Evolutionary conservation across 1,140 invertebrate genomes (phyloP).

Genomic region (Drosophila paulistorum): DNA sequence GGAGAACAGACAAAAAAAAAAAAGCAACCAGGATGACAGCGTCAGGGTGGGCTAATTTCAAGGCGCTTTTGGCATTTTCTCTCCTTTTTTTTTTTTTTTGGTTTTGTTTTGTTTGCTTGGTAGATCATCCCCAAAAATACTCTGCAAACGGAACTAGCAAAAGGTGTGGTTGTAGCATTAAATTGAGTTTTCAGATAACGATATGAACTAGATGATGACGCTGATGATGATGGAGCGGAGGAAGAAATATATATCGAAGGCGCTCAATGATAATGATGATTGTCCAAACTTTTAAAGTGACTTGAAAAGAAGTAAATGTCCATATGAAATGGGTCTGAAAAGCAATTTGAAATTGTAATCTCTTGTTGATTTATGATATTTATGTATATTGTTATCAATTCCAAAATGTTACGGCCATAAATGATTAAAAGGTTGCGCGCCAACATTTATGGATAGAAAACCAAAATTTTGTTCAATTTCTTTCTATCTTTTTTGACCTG

Average conservation of each 20-base stretch:
- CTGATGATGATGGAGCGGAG: not conserved
- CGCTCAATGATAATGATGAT: slow-evolving; percentile 16
- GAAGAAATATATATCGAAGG: not conserved
- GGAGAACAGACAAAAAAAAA: slow-evolving; percentile 4
- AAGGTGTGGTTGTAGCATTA: slow-evolving; percentile 64
- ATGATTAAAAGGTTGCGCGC: not conserved
- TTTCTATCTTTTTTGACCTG: no score
- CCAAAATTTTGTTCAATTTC: no score
- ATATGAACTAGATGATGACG: slow-evolving; percentile 27
- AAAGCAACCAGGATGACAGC: slow-evolving; percentile 8
- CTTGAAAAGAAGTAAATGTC: slow-evolving; percentile 16
- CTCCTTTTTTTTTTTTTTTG: slow-evolving; percentile 15
- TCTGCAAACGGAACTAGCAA: slow-evolving; percentile 52
- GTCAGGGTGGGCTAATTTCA: slow-evolving; percentile 47
- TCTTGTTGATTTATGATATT: slow-evolving; percentile 2
- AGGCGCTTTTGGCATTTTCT: slow-evolving; percentile 29
- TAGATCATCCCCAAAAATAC: slow-evolving; percentile 43
- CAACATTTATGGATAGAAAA: no score
- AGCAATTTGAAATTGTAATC: slow-evolving; percentile 10
- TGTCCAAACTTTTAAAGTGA: slow-evolving; percentile 37
- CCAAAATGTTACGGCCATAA: not conserved
- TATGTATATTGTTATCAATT: slow-evolving; percentile 6
- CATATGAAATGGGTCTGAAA: slow-evolving; percentile 7
- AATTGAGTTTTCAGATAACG: slow-evolving; percentile 56
- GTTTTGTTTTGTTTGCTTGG: not conserved